Conservation (phyloP, 2,113 vertebrate species). For the Petrocephalus zakoni region DNA sequence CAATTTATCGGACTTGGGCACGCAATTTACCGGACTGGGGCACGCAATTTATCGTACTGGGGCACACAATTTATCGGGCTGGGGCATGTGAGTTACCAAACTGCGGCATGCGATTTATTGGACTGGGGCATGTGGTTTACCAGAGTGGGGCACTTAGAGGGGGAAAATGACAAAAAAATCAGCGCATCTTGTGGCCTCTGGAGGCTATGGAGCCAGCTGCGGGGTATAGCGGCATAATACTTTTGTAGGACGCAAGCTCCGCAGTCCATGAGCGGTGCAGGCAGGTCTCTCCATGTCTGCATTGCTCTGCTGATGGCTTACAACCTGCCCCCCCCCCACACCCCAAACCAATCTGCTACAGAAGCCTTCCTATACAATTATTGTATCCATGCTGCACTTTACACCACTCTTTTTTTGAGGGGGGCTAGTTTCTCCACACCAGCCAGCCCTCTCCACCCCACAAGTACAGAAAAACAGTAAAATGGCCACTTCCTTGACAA, state of each 20-base stretch:
- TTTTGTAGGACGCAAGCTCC: neutral
- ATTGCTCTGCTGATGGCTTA: neutral
- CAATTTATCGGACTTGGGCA: no score
- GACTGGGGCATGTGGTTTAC: no score
- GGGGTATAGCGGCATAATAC: neutral
- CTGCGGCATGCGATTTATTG: no score
- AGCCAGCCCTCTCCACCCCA: neutral
- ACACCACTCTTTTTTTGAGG: neutral
- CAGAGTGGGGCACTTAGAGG: neutral
- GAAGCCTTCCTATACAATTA: neutral
- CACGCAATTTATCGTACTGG: no score
- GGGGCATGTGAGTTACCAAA: no score
- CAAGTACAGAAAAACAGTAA: neutral
- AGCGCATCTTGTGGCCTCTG: neutral
- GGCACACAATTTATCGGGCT: no score
- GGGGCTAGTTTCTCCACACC: neutral
- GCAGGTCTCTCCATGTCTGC: neutral
- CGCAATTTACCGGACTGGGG: no score
- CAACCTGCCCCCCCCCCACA: neutral
- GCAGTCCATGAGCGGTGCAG: neutral
- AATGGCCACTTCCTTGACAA: neutral
- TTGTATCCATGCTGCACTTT: neutral
- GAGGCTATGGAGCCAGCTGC: neutral
- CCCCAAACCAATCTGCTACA: neutral
- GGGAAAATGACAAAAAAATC: neutral